Conservation (phyloP, 2,888 invertebrate genomes). For the Tipula lateralis region DNA sequence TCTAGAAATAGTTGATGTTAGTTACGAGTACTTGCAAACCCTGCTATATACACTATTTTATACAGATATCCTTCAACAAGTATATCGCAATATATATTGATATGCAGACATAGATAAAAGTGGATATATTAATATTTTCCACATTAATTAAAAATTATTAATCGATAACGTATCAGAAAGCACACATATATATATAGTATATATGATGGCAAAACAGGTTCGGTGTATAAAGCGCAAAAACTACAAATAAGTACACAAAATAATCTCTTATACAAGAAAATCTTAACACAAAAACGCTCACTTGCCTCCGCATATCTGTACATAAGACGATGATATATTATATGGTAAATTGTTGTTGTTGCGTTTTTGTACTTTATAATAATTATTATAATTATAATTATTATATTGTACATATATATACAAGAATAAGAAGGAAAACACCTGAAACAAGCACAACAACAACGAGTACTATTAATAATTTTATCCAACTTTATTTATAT, state of each 20-base stretch:
- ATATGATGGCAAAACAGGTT: background rate
- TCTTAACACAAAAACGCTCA: slow-evolving; percentile 11
- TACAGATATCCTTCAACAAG: too few species aligned
- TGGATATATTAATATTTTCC: too few species aligned
- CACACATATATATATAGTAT: background rate
- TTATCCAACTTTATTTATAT: background rate
- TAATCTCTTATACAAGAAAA: background rate
- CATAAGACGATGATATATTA: background rate
- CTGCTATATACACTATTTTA: too few species aligned
- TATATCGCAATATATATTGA: too few species aligned
- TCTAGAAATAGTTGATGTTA: too few species aligned
- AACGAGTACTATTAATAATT: background rate
- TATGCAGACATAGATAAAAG: too few species aligned
- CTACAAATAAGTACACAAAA: background rate
- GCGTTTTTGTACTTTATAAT: background rate
- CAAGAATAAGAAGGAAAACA: background rate
- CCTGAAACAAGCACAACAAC: background rate
- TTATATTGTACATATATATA: background rate
- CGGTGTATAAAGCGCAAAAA: background rate
- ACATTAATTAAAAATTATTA: slow-evolving; percentile 13
- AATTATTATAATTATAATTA: slow-evolving; percentile 24
- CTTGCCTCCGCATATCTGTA: slow-evolving; percentile 24
- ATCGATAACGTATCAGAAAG: background rate
- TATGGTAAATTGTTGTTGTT: background rate
- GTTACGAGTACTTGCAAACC: too few species aligned